phyloP scores from a whole-genome alignment of 2,888 invertebrate genomes.

The Octonoba sinensis region DNA sequence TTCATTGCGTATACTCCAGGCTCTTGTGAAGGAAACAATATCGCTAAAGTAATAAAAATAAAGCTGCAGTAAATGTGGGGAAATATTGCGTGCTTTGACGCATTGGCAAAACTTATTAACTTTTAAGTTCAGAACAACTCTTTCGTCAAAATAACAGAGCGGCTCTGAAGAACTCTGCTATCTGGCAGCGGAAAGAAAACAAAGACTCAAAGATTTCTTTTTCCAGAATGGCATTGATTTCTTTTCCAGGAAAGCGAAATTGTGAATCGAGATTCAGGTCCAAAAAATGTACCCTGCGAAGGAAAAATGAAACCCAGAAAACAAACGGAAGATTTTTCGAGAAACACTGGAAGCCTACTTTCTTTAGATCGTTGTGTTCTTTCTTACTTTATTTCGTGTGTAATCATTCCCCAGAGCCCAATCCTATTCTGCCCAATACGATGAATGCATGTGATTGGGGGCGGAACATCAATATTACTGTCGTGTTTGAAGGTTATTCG shows the following conservation, averaged over 20 bases:
- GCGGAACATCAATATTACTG: slow-evolving; percentile 26
- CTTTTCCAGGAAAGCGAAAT: slow-evolving; percentile 45
- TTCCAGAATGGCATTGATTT: slow-evolving; percentile 45
- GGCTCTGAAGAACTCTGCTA: slow-evolving; percentile 23
- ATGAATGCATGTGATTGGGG: slow-evolving; percentile 37
- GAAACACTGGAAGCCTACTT: slow-evolving; percentile 23
- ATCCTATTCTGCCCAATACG: slow-evolving; percentile 28
- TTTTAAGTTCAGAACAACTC: background rate
- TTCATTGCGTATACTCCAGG: no score
- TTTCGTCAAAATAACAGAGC: background rate
- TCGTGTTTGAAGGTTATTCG: slow-evolving; percentile 19
- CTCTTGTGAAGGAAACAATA: no score
- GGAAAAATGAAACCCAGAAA: slow-evolving; percentile 35
- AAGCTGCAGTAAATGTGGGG: no score
- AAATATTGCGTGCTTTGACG: no score
- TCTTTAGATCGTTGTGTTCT: slow-evolving; percentile 29
- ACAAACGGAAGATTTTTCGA: slow-evolving; percentile 21
- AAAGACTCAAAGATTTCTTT: background rate
- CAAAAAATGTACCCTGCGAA: slow-evolving; percentile 33
- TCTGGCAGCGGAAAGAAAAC: background rate
- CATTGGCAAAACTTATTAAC: background rate
- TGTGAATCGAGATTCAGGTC: slow-evolving; percentile 52
- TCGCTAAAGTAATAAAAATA: no score
- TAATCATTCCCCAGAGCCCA: slow-evolving; percentile 49
- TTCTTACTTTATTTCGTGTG: slow-evolving; percentile 34